phyloP scores from a whole-genome alignment of 30 jellyfish, hydroid and myxozoan genomes.

The Cassiopea xamachana region DNA sequence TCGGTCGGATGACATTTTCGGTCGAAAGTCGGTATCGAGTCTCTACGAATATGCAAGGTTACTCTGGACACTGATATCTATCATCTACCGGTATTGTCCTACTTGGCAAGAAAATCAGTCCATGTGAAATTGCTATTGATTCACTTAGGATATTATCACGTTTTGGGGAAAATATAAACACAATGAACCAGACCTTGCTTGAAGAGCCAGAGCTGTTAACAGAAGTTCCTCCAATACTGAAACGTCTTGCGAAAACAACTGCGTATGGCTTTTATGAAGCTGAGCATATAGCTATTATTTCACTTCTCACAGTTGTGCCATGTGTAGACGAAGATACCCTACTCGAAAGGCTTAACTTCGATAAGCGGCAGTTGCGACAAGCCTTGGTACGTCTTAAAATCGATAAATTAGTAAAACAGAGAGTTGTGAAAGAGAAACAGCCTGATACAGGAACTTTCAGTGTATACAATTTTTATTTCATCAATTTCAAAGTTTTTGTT shows the following conservation, averaged over 20 bases:
- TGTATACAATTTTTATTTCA: slow-evolving; percentile 88
- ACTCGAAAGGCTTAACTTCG: slow-evolving; percentile 85
- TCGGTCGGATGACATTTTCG: too few relatives aligned
- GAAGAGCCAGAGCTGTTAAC: slow-evolving; percentile 97
- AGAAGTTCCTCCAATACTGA: slow-evolving; percentile 97
- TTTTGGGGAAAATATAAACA: not conserved
- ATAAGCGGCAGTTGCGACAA: slow-evolving; percentile 93
- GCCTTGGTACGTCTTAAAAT: slow-evolving; percentile 81
- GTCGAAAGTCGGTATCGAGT: too few relatives aligned
- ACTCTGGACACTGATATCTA: too few relatives aligned
- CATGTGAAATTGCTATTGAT: too few relatives aligned
- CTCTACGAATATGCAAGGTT: too few relatives aligned
- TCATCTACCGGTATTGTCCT: too few relatives aligned
- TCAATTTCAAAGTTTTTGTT: slow-evolving; percentile 90
- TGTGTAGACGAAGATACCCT: slow-evolving; percentile 97
- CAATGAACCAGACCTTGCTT: slow-evolving; percentile 76
- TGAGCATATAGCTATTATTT: slow-evolving; percentile 86
- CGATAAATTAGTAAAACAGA: slow-evolving; percentile 93
- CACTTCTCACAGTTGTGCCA: slow-evolving; percentile 82
- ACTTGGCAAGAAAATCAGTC: too few relatives aligned
- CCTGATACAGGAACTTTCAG: slow-evolving; percentile 87
- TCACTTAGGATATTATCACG: too few relatives aligned
- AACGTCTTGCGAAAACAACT: slow-evolving; percentile 90
- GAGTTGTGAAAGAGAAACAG: slow-evolving; percentile 92
- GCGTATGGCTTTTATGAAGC: slow-evolving; percentile 98